A percentile compares a stretch with the other conserved stretches of the same genome.
phyloP scores from a whole-genome alignment of 2,113 vertebrate genomes.

The Isurus oxyrinchus region DNA sequence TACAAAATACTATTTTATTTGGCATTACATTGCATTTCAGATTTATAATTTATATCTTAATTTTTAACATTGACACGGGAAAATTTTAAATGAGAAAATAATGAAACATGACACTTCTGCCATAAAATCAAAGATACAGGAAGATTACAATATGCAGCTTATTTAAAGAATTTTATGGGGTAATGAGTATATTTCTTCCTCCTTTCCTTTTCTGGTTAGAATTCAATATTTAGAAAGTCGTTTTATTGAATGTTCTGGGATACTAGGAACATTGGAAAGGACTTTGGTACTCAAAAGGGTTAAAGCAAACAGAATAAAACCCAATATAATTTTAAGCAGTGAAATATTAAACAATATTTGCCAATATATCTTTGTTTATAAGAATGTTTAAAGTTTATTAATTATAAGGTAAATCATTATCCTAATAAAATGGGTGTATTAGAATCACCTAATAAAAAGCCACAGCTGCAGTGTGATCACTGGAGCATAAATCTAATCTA shows the following conservation, averaged over 20 bases:
- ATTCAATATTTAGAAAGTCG: background rate
- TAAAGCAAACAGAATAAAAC: constrained; percentile 24
- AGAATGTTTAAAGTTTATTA: background rate
- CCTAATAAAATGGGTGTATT: background rate
- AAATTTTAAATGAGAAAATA: background rate
- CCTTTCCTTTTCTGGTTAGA: background rate
- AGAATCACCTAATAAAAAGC: constrained; percentile 22
- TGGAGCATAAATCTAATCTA: constrained; percentile 33
- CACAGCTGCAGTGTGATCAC: constrained; percentile 29
- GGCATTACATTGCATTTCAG: background rate
- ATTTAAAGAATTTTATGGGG: background rate
- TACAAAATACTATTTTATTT: background rate
- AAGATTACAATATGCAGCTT: background rate
- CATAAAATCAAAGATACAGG: background rate
- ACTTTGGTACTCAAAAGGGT: background rate
- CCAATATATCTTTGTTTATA: background rate
- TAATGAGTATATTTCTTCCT: background rate
- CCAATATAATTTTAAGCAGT: background rate
- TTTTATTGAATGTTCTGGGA: background rate
- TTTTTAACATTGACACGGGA: background rate
- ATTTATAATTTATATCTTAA: background rate
- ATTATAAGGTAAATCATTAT: constrained; percentile 34
- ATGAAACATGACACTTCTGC: background rate
- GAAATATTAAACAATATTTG: constrained; percentile 10
- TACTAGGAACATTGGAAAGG: background rate